phyloP scores from a whole-genome alignment of 2,888 invertebrate species.

The Drosophila ochracea region DNA sequence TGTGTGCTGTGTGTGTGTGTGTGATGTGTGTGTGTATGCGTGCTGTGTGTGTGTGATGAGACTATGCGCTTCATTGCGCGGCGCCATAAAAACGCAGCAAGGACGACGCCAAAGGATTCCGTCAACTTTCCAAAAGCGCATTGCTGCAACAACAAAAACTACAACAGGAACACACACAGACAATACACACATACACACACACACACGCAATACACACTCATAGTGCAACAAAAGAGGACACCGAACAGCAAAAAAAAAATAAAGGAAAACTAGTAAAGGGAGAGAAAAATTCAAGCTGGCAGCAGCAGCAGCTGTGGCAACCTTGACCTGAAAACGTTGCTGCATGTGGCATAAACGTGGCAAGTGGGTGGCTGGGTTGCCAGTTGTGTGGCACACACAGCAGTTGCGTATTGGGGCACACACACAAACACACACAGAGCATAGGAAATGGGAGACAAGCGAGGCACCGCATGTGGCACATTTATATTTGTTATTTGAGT shows the following conservation, averaged over 20 bases:
- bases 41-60: slow-evolving; percentile 2
- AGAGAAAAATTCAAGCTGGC: slow-evolving; percentile 16
- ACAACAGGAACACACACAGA: slow-evolving; percentile 18
- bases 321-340: slow-evolving; percentile 83
- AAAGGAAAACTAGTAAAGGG: slow-evolving; percentile 9
- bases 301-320: slow-evolving; percentile 58
- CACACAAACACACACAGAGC: slow-evolving; percentile 2
- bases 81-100: slow-evolving; percentile 49
- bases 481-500: slow-evolving; percentile 71
- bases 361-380: slow-evolving; percentile 24
- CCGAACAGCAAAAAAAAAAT: slow-evolving; percentile 29
- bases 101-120: slow-evolving; percentile 64
- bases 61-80: slow-evolving; percentile 51
- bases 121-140: slow-evolving; percentile 76
- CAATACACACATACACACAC: neutral
- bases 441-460: slow-evolving; percentile 32
- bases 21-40: neutral
- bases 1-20: slow-evolving; percentile 9
- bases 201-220: neutral
- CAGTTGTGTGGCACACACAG: slow-evolving; percentile 11
- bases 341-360: slow-evolving; percentile 57
- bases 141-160: slow-evolving; percentile 47
- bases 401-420: slow-evolving; percentile 40
- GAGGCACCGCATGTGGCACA: slow-evolving; percentile 34
- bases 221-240: slow-evolving; percentile 26